Evolutionary conservation across 1,140 invertebrate genomes (phyloP).

Genomic region (Papilio xuthus): DNA sequence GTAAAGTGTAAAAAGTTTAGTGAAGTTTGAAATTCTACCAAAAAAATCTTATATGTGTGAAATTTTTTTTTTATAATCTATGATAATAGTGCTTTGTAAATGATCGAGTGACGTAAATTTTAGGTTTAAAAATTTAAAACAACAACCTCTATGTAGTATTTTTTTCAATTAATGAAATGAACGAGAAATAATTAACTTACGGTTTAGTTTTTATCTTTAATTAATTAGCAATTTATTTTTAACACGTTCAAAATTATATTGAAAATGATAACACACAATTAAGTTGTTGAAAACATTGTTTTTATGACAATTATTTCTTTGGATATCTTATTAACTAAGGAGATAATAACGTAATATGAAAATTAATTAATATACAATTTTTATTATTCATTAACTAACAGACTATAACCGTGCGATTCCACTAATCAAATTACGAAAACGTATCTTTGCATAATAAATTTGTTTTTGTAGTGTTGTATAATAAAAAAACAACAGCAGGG

Average conservation of each 20-base stretch:
- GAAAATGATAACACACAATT: not conserved
- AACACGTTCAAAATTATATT: not conserved
- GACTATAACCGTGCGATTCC: no score
- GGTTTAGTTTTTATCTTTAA: not conserved
- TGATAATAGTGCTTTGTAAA: not conserved
- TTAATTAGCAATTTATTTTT: not conserved
- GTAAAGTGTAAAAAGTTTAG: conserved; percentile 12
- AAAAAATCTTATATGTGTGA: not conserved
- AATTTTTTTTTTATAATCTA: not conserved
- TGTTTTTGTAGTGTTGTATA: no score
- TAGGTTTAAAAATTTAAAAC: not conserved
- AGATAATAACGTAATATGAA: not conserved
- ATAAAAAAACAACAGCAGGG: no score
- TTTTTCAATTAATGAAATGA: not conserved
- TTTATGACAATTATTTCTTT: not conserved
- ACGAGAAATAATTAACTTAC: not conserved
- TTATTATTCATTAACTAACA: not conserved
- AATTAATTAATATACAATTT: not conserved
- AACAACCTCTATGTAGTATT: not conserved
- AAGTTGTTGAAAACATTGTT: not conserved
- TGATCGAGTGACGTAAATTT: not conserved
- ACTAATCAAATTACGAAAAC: no score
- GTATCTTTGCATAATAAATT: no score
- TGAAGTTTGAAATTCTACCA: not conserved
- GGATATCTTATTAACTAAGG: not conserved